Conservation (phyloP, 2,797 vertebrate species). For the Anisognathus igniventris region DNA sequence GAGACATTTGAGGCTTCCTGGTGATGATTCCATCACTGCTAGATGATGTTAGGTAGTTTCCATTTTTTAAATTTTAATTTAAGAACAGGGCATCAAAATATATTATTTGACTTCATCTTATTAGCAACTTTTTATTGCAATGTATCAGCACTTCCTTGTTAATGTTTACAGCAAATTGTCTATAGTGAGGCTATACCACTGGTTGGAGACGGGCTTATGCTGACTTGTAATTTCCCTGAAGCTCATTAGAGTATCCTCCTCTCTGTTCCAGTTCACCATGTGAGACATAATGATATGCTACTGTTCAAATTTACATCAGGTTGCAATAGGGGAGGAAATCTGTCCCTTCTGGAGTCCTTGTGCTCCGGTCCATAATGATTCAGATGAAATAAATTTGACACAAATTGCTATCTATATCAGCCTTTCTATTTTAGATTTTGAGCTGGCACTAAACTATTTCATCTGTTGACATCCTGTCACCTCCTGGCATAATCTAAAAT, state of each 20-base stretch:
- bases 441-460: not conserved
- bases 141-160: constrained; percentile 16
- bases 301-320: not conserved
- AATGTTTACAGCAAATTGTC: not conserved
- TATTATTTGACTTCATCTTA: not conserved
- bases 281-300: not conserved
- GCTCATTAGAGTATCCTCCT: not conserved
- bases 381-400: not conserved
- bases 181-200: not conserved
- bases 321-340: not conserved
- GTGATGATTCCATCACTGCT: not conserved
- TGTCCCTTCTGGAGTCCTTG: not conserved
- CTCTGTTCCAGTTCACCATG: not conserved
- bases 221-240: not conserved
- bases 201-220: not conserved
- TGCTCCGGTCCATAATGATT: not conserved
- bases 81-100: not conserved
- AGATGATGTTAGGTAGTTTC: not conserved
- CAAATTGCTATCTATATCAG: not conserved
- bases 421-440: not conserved
- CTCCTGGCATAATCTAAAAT: not conserved
- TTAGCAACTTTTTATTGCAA: not conserved
- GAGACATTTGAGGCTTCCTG: not conserved
- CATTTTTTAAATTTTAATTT: not conserved
- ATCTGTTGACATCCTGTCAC: not conserved